Conservation (phyloP, 2,113 vertebrate species). For the Bagarius yarrelli region DNA sequence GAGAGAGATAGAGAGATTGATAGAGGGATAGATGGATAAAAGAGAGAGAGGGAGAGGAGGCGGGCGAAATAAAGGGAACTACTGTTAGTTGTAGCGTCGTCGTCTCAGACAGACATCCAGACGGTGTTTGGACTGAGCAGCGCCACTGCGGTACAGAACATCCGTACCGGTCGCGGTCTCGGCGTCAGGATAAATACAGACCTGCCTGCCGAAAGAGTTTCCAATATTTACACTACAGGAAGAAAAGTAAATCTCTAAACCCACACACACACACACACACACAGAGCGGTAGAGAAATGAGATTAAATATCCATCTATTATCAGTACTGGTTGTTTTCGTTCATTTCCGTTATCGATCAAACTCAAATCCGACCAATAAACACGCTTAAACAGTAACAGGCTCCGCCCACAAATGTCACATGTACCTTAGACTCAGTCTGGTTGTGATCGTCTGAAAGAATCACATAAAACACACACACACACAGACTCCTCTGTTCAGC, state of each 20-base stretch:
- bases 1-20: too few species aligned
- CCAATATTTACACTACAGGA: constrained; percentile 4
- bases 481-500: not conserved
- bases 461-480: not conserved
- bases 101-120: constrained; percentile 23
- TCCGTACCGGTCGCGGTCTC: constrained; percentile 5
- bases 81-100: too few species aligned
- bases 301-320: too few species aligned
- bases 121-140: constrained; percentile 24
- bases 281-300: too few species aligned
- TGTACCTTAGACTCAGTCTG: not conserved
- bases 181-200: constrained; percentile 27
- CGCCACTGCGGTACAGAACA: not conserved
- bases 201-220: not conserved
- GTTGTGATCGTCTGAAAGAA: not conserved
- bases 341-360: not conserved
- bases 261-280: too few species aligned
- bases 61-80: not conserved
- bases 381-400: too few species aligned
- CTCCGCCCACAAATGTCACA: not conserved
- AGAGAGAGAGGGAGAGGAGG: not conserved
- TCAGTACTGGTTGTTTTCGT: not conserved
- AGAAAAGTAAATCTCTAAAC: not conserved
- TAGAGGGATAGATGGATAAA: too few species aligned
- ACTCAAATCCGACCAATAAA: not conserved